These are phyloP conservation scores for Eupristina koningsbergeri DNA, from an alignment of 1,140 invertebrate species.

Conservation along the genomic window DNA sequence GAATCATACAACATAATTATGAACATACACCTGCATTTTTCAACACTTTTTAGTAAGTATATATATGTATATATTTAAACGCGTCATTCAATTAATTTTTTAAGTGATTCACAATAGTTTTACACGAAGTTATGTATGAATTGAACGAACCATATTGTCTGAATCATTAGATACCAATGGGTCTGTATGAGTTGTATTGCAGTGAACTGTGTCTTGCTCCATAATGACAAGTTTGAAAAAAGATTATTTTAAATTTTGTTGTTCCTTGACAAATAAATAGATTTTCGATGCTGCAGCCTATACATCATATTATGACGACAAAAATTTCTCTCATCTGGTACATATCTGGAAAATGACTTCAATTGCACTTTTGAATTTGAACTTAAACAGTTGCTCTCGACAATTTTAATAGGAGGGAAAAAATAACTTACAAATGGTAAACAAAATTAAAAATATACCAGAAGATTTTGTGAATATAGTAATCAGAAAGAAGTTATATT, in stretches of 20 bases:
- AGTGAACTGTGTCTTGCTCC: background rate
- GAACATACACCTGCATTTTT: too few species aligned
- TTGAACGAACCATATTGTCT: constrained; percentile 47
- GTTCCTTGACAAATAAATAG: background rate
- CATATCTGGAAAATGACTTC: too few species aligned
- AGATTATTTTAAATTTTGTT: background rate
- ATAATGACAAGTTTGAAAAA: background rate
- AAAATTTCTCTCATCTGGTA: background rate
- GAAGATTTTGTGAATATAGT: constrained; percentile 16
- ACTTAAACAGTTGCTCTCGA: background rate
- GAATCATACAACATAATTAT: too few species aligned
- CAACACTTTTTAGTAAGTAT: background rate
- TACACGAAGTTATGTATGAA: background rate
- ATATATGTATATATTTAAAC: background rate
- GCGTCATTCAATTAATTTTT: background rate
- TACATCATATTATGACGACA: background rate
- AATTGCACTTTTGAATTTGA: background rate
- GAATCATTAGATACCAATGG: constrained; percentile 1
- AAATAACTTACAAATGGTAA: background rate
- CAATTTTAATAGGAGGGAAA: background rate
- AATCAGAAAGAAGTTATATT: background rate
- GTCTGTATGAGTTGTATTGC: background rate
- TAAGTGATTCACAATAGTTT: background rate
- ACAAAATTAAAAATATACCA: background rate
- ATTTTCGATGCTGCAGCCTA: background rate